Evolutionary conservation across 2,113 vertebrate genomes (phyloP), one percentile per base, ranked within the genome.

Genomic region (Perccottus glenii): DNA sequence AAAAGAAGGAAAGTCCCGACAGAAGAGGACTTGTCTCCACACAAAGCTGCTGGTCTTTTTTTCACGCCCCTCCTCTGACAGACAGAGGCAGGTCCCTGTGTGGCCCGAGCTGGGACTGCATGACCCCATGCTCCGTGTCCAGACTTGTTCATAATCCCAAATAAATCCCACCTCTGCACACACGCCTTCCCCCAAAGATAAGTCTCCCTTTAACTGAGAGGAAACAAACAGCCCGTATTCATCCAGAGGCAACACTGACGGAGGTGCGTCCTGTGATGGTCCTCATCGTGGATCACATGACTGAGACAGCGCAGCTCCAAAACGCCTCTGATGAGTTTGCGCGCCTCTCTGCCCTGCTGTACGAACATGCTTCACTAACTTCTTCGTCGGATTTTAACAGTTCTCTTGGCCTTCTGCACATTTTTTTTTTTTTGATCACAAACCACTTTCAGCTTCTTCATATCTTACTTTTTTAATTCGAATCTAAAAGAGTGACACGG

Each of bases 81-180:
- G 33, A n/a, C 52, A 55, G 32, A 12, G 52, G 9, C 52, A 32
- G 52, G 52, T 55, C 32, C n/a, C 11, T 32, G 6, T 32, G 11
- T 14, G 32, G n/a, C 11, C 6, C 52, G 32, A 32, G 33, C 52
- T 7, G 52, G 52, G 12, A 36, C 52, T 6, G 38, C 19, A 27
- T 36, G 52, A 36, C 52, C 11, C 51, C 51, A 11, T 33, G 52
- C 33, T 12, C 52, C 33, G 50, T 35, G 50, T 32, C 50, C 50
- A 27, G 50, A 52, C 52, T 36, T 9, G 52, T 36, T n/a, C 33
- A n/a, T 55, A 55, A 55, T 55, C 51, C 51, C 11, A 11, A 53
- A 33, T 53, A 33, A 53, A 53, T 53, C 52, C 52, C 50, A 52
- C 50, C 52, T 40, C 38, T 8, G 19, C 19, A 27, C 19, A 27